phyloP scores from a whole-genome alignment of 2,797 vertebrate genomes.

The Gymnoscopelus braueri region DNA sequence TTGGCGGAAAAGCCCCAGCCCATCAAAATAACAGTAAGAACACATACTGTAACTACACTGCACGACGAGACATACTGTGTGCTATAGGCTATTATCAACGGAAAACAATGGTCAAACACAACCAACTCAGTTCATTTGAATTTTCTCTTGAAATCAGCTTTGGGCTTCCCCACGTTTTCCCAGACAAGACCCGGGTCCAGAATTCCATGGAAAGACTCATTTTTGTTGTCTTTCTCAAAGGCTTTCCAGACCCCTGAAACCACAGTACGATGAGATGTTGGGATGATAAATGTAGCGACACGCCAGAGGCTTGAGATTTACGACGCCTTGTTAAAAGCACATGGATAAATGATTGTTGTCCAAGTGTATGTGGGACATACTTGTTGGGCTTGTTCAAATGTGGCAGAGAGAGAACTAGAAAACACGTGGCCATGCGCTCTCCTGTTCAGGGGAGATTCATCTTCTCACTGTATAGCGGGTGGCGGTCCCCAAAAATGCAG shows the following conservation, averaged over 20 bases:
- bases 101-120: conserved; percentile 45
- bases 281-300: conserved; percentile 29
- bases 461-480: conserved; percentile 11
- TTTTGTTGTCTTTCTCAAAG: conserved; percentile 4
- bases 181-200: conserved; percentile 13
- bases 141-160: conserved; percentile 20
- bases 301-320: conserved; percentile 56
- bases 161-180: conserved; percentile 7
- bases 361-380: conserved; percentile 38
- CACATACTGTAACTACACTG: conserved; percentile 6
- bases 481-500: background rate
- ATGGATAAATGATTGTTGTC: conserved; percentile 55
- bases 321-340: conserved; percentile 54
- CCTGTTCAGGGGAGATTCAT: conserved; percentile 28
- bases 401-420: conserved; percentile 34
- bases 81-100: conserved; percentile 18
- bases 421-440: conserved; percentile 19
- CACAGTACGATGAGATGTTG: conserved; percentile 8
- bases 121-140: conserved; percentile 37
- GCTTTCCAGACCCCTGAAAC: conserved; percentile 20
- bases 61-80: conserved; percentile 2
- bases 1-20: conserved; percentile 44
- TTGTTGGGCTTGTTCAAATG: conserved; percentile 50
- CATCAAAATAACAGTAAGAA: conserved; percentile 26
- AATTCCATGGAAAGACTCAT: conserved; percentile 33